Base-by-base conservation (phyloP, 2,113 vertebrate genomes). In the Suncus etruscus region DNA sequence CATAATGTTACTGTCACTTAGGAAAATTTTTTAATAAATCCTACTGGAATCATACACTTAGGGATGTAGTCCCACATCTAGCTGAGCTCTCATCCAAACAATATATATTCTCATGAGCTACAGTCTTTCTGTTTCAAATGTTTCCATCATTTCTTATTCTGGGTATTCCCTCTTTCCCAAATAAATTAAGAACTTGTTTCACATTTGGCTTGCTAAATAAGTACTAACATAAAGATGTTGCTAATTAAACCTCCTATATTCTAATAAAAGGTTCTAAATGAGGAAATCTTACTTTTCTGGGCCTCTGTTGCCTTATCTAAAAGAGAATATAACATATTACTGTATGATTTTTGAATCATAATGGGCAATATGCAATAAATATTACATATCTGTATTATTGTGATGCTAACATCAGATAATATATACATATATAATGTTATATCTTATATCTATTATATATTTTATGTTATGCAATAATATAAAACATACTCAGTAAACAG, bases 201-300 rank as follows among this genome's bases (percentile, higher is more conserved):
- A 54, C 58, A 61, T 61, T 20, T 61, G 45, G 63, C 51, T 4
- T 22, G 14, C 14, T 11, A 27, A 54, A 51, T 11, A 73, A 81
- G 48, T 20, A 81, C 22, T 72, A 29, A 15, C n/a, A 78, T 50
- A 1, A 10, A 29, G 31, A 80, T 31, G 25, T 6, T 72, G 5
- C 48, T 80, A 79, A 16, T 83, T 84, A 73, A 29, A 66, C 58
- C 77, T 81, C 31, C 14, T 58, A 8, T 72, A 25, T 95, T 31
- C 70, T 45, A 29, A 18, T 9, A 45, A 70, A 10, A 11, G 3
- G 87, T 29, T 1, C 74, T 73, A 65, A 22, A 8, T 65, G 11
- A 25, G 31, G 22, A 12, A 22, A 2, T 51, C 31, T 22, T n/a
- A 11, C 10, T 32, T 87, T n/a, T 94, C 0, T 61, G n/a, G 61